Conservation (phyloP, 2,888 invertebrate species). For the Cantharis flavilabris region DNA sequence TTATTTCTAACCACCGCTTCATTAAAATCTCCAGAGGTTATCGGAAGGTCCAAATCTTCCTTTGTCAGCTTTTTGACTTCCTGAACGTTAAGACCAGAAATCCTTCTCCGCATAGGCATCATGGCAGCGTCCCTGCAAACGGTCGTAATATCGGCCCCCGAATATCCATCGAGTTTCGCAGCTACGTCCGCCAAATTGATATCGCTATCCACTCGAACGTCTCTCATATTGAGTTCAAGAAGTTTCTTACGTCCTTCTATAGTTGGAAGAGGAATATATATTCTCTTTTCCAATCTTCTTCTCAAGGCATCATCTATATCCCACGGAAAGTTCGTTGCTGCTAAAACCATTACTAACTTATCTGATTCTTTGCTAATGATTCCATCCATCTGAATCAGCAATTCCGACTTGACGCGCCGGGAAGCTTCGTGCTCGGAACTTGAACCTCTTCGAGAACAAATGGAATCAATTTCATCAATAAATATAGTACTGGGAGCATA, state of each 20-base stretch:
- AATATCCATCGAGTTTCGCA: constrained; percentile 89
- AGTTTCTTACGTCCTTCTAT: constrained; percentile 82
- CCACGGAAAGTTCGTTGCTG: constrained; percentile 99
- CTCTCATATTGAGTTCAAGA: constrained; percentile 86
- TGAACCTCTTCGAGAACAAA: too few relatives aligned
- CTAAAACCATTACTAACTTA: constrained; percentile 93
- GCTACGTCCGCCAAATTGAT: constrained; percentile 84
- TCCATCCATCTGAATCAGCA: too few relatives aligned
- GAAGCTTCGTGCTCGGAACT: too few relatives aligned
- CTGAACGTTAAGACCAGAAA: constrained; percentile 89
- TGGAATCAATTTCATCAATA: too few relatives aligned
- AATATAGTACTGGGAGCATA: too few relatives aligned
- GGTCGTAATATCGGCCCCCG: constrained; percentile 98
- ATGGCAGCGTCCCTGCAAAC: constrained; percentile 98
- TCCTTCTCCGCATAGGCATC: constrained; percentile 98
- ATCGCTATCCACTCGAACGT: constrained; percentile 80
- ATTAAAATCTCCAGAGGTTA: constrained; percentile 87
- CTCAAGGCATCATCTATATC: constrained; percentile 98
- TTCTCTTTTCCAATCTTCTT: constrained; percentile 92
- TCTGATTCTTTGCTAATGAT: constrained; percentile 28
- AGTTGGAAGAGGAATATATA: constrained; percentile 96
- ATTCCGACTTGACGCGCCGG: too few relatives aligned
- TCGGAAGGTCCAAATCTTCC: constrained; percentile 93
- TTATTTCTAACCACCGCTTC: constrained; percentile 94
- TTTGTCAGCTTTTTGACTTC: constrained; percentile 93